These are phyloP conservation scores for Siderastrea siderea DNA, from an alignment of 92 coral and sea anemone species.

Conservation along the genomic window DNA sequence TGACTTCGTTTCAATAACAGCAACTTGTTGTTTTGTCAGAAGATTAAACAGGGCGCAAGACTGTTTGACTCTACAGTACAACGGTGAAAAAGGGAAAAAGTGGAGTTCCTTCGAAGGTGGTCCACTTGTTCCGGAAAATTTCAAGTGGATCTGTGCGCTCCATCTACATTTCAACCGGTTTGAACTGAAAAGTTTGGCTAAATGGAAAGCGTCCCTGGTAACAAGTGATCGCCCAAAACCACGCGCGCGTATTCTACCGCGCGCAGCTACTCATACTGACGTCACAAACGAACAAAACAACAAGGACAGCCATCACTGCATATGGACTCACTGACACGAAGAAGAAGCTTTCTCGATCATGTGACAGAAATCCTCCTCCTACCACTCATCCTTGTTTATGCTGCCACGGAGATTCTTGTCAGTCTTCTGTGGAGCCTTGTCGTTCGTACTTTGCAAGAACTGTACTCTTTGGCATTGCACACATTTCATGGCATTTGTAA, in stretches of 20 bases:
- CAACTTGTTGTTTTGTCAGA: too few relatives aligned
- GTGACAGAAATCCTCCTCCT: background rate
- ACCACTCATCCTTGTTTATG: constrained; percentile 11
- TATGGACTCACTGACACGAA: constrained; percentile 7
- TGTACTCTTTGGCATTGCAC: background rate
- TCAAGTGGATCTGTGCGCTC: too few relatives aligned
- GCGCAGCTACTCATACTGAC: constrained; percentile 14
- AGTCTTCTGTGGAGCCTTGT: background rate
- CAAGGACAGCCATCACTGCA: background rate
- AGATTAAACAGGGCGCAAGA: too few relatives aligned
- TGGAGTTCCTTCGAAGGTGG: too few relatives aligned
- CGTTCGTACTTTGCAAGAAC: background rate
- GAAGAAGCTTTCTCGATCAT: background rate
- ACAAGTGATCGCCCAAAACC: background rate
- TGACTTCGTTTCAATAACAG: too few relatives aligned
- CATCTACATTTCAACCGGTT: too few relatives aligned
- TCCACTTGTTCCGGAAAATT: too few relatives aligned
- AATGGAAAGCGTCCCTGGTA: background rate
- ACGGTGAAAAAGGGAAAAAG: too few relatives aligned
- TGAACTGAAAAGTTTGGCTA: too few relatives aligned
- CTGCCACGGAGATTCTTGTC: constrained; percentile 4
- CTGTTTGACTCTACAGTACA: too few relatives aligned
- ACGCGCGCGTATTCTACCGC: background rate
- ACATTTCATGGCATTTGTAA: background rate
- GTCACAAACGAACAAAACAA: constrained; percentile 20